These are phyloP conservation scores for Miltochrista miniata DNA, from an alignment of 2,888 invertebrate species.

Conservation along the genomic window DNA sequence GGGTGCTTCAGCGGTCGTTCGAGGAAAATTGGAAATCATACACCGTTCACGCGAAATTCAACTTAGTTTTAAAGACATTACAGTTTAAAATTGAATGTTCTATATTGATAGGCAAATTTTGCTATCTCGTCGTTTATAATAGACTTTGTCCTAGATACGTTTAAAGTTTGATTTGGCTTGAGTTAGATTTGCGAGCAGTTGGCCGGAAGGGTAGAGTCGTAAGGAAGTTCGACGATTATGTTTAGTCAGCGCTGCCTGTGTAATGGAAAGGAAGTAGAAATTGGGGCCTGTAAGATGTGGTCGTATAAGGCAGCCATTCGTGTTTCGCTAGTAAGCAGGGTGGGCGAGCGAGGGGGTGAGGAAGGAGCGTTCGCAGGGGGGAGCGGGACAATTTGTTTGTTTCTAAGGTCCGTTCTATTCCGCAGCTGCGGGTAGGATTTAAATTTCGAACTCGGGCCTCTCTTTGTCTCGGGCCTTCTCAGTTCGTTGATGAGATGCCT, in stretches of 20 bases:
- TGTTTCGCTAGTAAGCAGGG: conserved; percentile 41
- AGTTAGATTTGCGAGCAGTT: conserved; percentile 52
- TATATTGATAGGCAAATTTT: conserved; percentile 45
- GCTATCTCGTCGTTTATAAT: conserved; percentile 29
- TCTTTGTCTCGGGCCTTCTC: conserved; percentile 72
- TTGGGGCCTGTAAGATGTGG: conserved; percentile 83
- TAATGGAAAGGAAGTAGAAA: conserved; percentile 83
- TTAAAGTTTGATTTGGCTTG: conserved; percentile 58
- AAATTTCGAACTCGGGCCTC: conserved; percentile 67
- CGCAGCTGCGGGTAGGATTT: conserved; percentile 77
- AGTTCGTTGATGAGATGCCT: conserved; percentile 70
- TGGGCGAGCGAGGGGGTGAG: conserved; percentile 28
- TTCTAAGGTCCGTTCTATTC: conserved; percentile 74
- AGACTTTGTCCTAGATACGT: conserved; percentile 45
- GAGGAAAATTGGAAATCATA: conserved; percentile 77
- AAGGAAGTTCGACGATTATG: conserved; percentile 84
- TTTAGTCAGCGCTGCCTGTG: conserved; percentile 79
- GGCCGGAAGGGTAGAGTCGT: conserved; percentile 81
- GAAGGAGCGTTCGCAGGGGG: conserved; percentile 24
- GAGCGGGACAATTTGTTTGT: conserved; percentile 75
- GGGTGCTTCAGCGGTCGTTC: conserved; percentile 76
- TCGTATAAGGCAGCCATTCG: conserved; percentile 76
- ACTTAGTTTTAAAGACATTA: conserved; percentile 36
- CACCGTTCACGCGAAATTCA: conserved; percentile 39
- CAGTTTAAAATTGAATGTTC: conserved; percentile 47